phyloP scores from a whole-genome alignment of 2,797 vertebrate species.

The Eremophila alpestris region DNA sequence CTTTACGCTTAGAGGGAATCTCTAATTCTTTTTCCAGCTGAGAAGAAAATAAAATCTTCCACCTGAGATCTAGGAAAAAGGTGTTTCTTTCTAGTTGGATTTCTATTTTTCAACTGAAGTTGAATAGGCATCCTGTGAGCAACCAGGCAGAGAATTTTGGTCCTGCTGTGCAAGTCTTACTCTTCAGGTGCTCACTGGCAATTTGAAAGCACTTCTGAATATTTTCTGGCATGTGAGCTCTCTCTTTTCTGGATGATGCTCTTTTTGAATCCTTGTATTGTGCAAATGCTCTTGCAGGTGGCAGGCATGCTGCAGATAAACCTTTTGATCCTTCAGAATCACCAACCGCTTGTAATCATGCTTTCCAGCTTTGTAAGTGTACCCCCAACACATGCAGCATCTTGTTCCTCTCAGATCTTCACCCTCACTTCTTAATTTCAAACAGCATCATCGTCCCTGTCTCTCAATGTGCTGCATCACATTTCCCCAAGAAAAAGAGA shows the following conservation, averaged over 20 bases:
- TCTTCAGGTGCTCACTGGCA: not conserved
- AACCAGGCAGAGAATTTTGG: not conserved
- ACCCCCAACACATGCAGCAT: not conserved
- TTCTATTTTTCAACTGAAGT: not conserved
- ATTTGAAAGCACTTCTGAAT: not conserved
- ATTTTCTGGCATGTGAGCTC: not conserved
- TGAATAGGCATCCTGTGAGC: not conserved
- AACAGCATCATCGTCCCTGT: not conserved
- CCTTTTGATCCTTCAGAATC: not conserved
- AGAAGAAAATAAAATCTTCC: not conserved
- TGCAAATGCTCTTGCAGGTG: not conserved
- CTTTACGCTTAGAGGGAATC: not conserved
- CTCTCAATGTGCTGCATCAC: not conserved
- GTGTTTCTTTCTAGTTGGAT: not conserved
- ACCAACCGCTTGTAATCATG: not conserved
- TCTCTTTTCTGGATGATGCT: not conserved
- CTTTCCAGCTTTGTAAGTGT: slow-evolving; percentile 31
- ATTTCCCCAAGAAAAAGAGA: not conserved
- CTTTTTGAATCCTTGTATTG: not conserved
- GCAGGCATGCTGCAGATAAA: not conserved
- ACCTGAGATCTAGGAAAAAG: not conserved
- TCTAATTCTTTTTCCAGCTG: not conserved
- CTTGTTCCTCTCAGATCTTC: slow-evolving; percentile 8
- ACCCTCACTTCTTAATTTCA: not conserved
- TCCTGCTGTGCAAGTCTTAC: not conserved